Base-by-base conservation (phyloP, 1,140 invertebrate genomes). In the Achroia grisella region DNA sequence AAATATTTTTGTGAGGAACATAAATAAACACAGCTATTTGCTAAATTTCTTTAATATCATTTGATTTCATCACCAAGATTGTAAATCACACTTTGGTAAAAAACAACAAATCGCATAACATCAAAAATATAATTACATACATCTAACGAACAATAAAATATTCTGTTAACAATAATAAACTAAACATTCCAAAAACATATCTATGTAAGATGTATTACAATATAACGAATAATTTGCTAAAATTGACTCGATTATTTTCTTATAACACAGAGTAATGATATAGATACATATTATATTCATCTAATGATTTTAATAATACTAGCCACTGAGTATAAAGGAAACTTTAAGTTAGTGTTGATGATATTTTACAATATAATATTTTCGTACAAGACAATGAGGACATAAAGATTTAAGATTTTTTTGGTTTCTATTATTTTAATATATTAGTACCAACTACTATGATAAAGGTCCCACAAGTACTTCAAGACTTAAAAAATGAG, bases 381-480 rank as follows among this genome's bases (percentile, higher is more conserved):
- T 31, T 39, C 11, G 8, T n/a, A 28, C 8, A 40, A 47, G 14
- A 31, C 27, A 43, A 14, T 31, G 14, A 47, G 31, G 39, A 61
- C 48, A 52, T 28, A 53, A 48, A 51, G 36, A 49, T 42, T 41
- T 44, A 52, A 46, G 40, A 45, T 44, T 48, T 2, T 23, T 48
- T 44, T 46, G 37, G 34, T 49, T 50, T 43, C 36, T 56, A 53
- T 23, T 23, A 23, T 23, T 35, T 50, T 61, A 61, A 48, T 56
- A 64, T 60, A 60, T 57, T 43, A 56, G 47, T 59, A 57, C 45
- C 44, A 68, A 44, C 63, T 72, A 76, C 57, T 34, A 44, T 39
- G 58, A 68, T 44, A 59, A 67, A 77, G 73, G 73, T 77, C 73
- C 73, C 73, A 65, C 63, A 62, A 66, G 70, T 61, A 70, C 56